Conservation (phyloP, 2,113 vertebrate genomes). For the Eolophus roseicapilla region DNA sequence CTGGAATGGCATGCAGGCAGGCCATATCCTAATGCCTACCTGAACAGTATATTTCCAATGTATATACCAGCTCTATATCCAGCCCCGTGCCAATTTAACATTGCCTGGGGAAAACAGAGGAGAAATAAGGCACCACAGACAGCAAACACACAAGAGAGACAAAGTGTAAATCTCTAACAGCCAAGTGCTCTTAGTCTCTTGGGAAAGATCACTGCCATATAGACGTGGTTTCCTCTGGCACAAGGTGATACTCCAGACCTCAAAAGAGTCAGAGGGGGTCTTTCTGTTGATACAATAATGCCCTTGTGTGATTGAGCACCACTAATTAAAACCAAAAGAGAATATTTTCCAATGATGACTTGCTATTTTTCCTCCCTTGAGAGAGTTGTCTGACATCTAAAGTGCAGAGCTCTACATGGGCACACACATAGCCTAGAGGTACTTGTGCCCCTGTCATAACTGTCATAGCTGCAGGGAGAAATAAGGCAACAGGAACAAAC, state of each 20-base stretch:
- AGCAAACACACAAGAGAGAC: not conserved
- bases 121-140: not conserved
- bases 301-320: not conserved
- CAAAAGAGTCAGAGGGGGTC: not conserved
- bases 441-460: not conserved
- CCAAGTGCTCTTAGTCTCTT: not conserved
- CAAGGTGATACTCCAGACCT: not conserved
- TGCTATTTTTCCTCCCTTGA: not conserved
- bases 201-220: not conserved
- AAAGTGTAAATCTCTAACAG: not conserved
- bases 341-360: not conserved
- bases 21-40: not conserved
- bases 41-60: not conserved
- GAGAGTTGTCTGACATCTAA: not conserved
- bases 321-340: constrained; percentile 38
- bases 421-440: not conserved
- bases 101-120: not conserved
- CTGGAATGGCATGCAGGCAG: not conserved
- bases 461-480: not conserved
- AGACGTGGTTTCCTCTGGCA: not conserved
- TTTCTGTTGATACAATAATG: not conserved
- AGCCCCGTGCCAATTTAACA: not conserved
- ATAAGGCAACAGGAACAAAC: not conserved
- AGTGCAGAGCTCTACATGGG: not conserved
- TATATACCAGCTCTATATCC: not conserved